Conservation (phyloP, 2,888 invertebrate species). For the Pinctada fucata region DNA sequence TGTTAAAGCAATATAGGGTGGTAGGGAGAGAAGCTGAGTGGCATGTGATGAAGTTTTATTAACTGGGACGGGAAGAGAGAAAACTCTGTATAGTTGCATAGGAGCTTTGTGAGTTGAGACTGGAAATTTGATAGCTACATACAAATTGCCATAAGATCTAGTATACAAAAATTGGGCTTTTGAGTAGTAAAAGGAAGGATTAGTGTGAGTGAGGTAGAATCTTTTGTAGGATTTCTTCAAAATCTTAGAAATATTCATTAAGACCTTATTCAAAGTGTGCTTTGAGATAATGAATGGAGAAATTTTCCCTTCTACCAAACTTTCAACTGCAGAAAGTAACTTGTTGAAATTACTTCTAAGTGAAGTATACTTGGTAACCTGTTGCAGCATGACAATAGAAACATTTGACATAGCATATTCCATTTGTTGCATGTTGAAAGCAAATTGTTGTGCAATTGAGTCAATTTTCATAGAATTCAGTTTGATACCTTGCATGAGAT, state of each 20-base stretch:
- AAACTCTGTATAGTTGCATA: conserved; percentile 33
- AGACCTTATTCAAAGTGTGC: not conserved
- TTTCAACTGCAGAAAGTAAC: conserved; percentile 17
- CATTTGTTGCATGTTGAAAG: not conserved
- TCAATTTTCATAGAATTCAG: conserved; percentile 7
- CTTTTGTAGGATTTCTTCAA: conserved; percentile 15
- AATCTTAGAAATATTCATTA: conserved; percentile 12
- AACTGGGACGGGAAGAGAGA: conserved; percentile 36
- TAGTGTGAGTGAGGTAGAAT: conserved; percentile 22
- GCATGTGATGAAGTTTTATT: conserved; percentile 12
- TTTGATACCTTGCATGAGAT: conserved; percentile 25
- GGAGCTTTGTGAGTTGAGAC: conserved; percentile 36
- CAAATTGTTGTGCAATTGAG: not conserved
- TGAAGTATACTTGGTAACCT: conserved; percentile 24
- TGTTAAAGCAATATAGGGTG: conserved; percentile 9
- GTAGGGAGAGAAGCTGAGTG: conserved; percentile 1
- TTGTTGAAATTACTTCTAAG: conserved; percentile 15
- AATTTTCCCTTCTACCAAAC: conserved; percentile 26
- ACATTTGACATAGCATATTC: conserved; percentile 18
- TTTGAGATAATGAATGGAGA: conserved; percentile 26
- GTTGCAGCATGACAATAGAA: conserved; percentile 16
- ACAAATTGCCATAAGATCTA: conserved; percentile 7
- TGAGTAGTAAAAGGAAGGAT: conserved; percentile 22
- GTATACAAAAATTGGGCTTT: conserved; percentile 20
- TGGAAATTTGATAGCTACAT: conserved; percentile 30